Evolutionary conservation across 2,797 vertebrate species (phyloP).

Genomic region (Myotis daubentonii): DNA sequence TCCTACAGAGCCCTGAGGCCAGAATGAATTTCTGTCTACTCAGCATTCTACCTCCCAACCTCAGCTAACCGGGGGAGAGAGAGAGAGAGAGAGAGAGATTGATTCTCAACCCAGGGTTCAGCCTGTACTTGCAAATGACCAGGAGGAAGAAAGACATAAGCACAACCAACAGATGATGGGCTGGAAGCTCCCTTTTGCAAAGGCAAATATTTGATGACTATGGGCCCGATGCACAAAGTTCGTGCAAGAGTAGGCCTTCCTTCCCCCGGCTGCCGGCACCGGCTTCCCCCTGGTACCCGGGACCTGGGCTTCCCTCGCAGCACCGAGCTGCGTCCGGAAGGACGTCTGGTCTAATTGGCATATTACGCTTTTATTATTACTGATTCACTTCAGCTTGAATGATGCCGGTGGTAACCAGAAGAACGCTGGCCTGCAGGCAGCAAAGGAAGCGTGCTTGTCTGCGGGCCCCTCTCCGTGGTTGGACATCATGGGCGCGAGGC

Average conservation of each 20-base stretch:
- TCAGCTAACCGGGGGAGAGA: background rate
- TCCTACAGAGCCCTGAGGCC: background rate
- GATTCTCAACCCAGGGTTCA: background rate
- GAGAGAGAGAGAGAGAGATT: background rate
- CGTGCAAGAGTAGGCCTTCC: too few species aligned
- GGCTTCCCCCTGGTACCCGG: too few species aligned
- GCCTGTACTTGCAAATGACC: background rate
- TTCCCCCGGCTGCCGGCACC: too few species aligned
- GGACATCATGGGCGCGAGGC: background rate
- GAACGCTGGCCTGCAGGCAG: background rate
- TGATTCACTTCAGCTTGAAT: background rate
- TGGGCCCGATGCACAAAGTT: too few species aligned
- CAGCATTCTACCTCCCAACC: slow-evolving; percentile 39
- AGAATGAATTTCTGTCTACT: slow-evolving; percentile 27
- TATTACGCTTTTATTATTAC: too few species aligned
- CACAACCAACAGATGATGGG: background rate
- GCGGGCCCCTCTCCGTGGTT: background rate
- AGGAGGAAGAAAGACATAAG: background rate
- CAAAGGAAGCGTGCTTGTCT: background rate
- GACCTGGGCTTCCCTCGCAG: too few species aligned
- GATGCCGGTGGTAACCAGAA: background rate
- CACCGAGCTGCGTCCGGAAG: too few species aligned
- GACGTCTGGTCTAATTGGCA: too few species aligned
- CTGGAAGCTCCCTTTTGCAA: background rate
- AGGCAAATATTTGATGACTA: background rate